Conservation (phyloP, 1,140 invertebrate species). For the Brachionus paranguensis region DNA sequence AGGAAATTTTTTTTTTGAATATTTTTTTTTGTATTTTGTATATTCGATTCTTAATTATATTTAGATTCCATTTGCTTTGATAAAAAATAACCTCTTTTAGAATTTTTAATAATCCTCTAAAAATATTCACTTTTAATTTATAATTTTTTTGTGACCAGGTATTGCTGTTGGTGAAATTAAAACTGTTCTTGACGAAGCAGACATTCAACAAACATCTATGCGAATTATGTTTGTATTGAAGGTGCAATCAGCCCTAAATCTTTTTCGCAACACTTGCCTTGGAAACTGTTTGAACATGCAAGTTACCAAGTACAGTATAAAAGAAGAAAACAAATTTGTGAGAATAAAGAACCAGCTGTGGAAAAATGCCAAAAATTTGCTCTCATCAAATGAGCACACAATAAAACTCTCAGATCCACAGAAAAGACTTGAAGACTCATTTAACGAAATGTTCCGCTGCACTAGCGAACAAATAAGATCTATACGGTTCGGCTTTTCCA, state of each 20-base stretch:
- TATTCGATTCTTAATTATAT: too few species aligned
- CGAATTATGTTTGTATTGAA: conserved; percentile 37
- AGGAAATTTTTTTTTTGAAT: too few species aligned
- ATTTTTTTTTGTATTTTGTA: too few species aligned
- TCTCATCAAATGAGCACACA: conserved; percentile 9
- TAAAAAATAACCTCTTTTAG: too few species aligned
- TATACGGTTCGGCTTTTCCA: conserved; percentile 19
- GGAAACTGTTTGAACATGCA: conserved; percentile 13
- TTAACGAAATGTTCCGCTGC: not conserved
- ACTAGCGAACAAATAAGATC: conserved; percentile 32
- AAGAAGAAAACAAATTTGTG: not conserved
- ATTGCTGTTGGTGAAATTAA: conserved; percentile 40
- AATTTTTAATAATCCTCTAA: not conserved
- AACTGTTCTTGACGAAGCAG: conserved; percentile 28
- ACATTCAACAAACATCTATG: conserved; percentile 37
- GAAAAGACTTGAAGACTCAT: conserved; percentile 38
- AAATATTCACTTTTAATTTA: not conserved
- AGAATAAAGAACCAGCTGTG: not conserved
- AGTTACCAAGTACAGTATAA: conserved; percentile 10
- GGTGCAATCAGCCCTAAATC: conserved; percentile 9
- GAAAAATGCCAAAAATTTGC: conserved; percentile 10
- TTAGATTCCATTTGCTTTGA: too few species aligned
- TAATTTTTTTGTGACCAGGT: not conserved
- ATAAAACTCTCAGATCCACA: conserved; percentile 35
- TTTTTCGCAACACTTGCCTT: conserved; percentile 18